Percentiles rank a stretch among this genome's conserved stretches.
These are phyloP conservation scores for Camponotus floridanus DNA, from an alignment of 1,140 invertebrate species.

Conservation along the genomic window DNA sequence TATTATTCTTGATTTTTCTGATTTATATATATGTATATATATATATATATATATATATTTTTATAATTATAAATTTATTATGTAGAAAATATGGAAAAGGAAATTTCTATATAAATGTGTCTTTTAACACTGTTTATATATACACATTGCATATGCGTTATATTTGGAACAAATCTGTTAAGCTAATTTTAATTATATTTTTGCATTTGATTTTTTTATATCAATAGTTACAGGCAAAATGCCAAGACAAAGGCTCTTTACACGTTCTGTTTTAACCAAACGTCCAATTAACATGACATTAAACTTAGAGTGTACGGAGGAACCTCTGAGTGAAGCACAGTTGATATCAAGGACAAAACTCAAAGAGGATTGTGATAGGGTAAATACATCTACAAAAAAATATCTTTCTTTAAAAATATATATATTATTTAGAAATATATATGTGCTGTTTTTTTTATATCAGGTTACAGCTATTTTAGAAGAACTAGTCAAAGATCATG, in stretches of 20 bases:
- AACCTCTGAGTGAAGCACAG: slow-evolving; percentile 89
- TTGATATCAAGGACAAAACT: slow-evolving; percentile 86
- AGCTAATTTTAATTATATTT: background rate
- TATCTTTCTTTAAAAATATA: background rate
- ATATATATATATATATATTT: too few species aligned
- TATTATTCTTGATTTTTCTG: background rate
- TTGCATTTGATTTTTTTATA: background rate
- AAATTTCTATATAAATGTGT: too few species aligned
- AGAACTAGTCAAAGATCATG: slow-evolving; percentile 82
- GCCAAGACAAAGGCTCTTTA: slow-evolving; percentile 73
- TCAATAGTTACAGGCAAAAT: slow-evolving; percentile 55
- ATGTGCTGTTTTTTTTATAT: background rate
- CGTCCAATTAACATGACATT: slow-evolving; percentile 85
- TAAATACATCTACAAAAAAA: slow-evolving; percentile 34
- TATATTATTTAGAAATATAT: background rate
- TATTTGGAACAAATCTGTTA: background rate
- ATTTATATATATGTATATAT: background rate
- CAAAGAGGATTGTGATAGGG: slow-evolving; percentile 83
- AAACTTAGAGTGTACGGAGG: slow-evolving; percentile 89
- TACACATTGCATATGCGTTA: background rate
- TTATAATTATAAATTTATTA: background rate
- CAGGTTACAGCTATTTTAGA: slow-evolving; percentile 80
- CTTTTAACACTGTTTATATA: background rate
- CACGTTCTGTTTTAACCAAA: slow-evolving; percentile 76
- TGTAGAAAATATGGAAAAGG: background rate